phyloP scores from a whole-genome alignment of 2,888 invertebrate genomes.

The Chydorus sphaericus region DNA sequence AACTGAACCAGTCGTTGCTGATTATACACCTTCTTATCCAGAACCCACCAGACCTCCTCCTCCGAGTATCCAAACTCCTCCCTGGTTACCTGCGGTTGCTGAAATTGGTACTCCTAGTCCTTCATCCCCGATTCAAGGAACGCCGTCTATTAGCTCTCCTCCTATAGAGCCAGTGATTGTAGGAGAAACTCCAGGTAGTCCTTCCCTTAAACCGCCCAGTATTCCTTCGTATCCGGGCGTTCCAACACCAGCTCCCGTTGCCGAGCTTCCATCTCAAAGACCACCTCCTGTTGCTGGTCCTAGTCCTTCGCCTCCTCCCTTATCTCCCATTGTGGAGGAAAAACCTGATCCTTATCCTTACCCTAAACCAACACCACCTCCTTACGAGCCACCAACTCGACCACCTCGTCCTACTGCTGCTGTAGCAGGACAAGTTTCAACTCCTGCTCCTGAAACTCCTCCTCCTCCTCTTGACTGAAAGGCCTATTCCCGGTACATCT shows the following conservation, averaged over 20 bases:
- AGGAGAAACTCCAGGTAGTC: background rate
- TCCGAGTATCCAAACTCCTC: background rate
- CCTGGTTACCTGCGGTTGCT: background rate
- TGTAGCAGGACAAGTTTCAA: slow-evolving; percentile 1
- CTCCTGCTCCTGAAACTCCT: background rate
- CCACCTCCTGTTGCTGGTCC: no score
- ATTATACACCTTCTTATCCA: background rate
- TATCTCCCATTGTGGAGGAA: no score
- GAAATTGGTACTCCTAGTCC: background rate
- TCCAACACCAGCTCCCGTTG: background rate
- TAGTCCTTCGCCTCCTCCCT: no score
- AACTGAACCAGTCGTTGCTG: no score
- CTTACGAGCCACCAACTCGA: background rate
- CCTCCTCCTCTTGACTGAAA: background rate
- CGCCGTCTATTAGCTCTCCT: no score
- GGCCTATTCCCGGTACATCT: background rate
- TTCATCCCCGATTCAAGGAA: no score
- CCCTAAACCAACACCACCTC: background rate
- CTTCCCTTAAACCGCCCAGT: no score
- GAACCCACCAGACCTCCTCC: background rate
- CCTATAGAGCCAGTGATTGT: background rate
- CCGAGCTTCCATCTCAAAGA: no score
- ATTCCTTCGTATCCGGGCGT: no score
- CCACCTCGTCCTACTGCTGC: background rate
- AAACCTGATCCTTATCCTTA: background rate